These are phyloP conservation scores for Leptopilina clavipes DNA, from an alignment of 1,140 invertebrate species.

Conservation along the genomic window DNA sequence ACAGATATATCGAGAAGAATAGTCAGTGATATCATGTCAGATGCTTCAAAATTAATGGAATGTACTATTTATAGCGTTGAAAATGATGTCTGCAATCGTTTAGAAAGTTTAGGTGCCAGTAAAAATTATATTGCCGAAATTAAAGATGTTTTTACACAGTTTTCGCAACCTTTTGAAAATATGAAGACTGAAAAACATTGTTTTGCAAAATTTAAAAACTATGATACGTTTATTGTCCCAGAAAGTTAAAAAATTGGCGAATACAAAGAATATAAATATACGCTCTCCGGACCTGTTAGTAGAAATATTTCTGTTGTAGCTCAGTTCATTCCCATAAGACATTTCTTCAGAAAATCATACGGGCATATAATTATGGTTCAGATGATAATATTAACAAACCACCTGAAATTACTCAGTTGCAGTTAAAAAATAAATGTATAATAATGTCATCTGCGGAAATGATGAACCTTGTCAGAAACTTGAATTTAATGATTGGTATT, in stretches of 20 bases:
- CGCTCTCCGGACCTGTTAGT: neutral
- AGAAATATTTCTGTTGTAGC: conserved; percentile 35
- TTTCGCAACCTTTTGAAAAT: neutral
- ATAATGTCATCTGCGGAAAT: conserved; percentile 44
- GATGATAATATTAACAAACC: conserved; percentile 36
- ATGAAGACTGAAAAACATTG: conserved; percentile 28
- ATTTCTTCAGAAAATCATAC: conserved; percentile 44
- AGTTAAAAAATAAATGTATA: conserved; percentile 42
- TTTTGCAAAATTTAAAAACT: conserved; percentile 20
- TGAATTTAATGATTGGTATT: conserved; percentile 41
- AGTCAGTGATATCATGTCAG: neutral
- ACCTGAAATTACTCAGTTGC: conserved; percentile 38
- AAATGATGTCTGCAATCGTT: neutral
- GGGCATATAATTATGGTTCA: conserved; percentile 32
- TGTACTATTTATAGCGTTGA: neutral
- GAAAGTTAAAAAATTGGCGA: conserved; percentile 40
- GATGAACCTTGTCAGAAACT: conserved; percentile 36
- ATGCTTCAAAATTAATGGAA: conserved; percentile 26
- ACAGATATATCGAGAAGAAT: conserved; percentile 27
- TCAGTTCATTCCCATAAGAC: conserved; percentile 41
- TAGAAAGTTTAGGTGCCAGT: neutral
- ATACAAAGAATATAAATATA: conserved; percentile 31
- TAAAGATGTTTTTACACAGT: conserved; percentile 8
- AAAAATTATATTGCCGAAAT: neutral
- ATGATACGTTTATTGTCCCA: conserved; percentile 23